Evolutionary conservation across 2,797 vertebrate species (phyloP), one percentile per base, ranked within the genome.

Genomic region (Tokudaia muenninki): DNA sequence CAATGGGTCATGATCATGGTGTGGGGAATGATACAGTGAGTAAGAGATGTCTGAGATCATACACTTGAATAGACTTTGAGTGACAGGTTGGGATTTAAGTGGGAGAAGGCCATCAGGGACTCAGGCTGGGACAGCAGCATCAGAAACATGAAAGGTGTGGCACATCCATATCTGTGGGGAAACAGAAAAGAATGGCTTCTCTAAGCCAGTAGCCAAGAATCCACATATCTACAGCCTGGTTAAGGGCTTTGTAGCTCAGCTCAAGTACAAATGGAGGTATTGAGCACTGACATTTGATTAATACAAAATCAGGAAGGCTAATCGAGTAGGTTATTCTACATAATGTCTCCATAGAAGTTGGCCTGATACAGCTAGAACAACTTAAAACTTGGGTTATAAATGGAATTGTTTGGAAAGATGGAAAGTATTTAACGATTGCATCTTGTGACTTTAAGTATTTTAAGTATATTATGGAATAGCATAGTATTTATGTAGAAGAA

Each of bases 341-440:
- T 57, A 67, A 70, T 11, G 70, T 37, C 82, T 31, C 78, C 70
- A 74, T 24, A 47, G 55, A 61, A 61, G 34, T 55, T 50, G 82
- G 19, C 83, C 24, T 41, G 17, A 31, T 63, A 57, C 10, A 91
- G 6, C 21, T 61, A 57, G 26, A 47, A 26, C 82, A 19, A 78
- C 74, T 87, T 79, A 94, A 6, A 88, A 47, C 3, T 93, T 77
- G 75, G 59, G 59, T 81, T 96, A 24, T 87, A 59, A 67, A 6
- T 81, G 59, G 50, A 50, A 37, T 9, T 1, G 3, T 95, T 89
- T 93, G 6, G 92, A 59, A 94, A 47, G 5, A 81, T 31, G 34
- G 8, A 80, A 93, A 75, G 77, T 57, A 96, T 16, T 80, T 67
- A 21, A 34, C n/a, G n/a, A 16, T 55, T 52, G 52, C 0, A 50